Percentiles rank a stretch among this genome's conserved stretches.
Conservation (phyloP, 2,797 vertebrate genomes). For the Anableps anableps region DNA sequence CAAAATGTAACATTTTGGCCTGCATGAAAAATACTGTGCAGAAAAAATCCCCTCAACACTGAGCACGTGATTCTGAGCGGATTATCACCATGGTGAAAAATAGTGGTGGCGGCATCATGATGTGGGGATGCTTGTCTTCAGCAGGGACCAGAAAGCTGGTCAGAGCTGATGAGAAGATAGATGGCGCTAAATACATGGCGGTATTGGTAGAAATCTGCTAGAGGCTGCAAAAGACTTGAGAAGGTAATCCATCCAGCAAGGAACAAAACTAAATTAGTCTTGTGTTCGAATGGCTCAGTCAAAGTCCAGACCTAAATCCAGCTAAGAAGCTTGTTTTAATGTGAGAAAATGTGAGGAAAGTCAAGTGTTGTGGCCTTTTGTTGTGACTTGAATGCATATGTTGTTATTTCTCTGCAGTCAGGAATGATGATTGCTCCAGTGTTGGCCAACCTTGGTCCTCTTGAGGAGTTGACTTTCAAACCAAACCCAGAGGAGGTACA, state of each 20-base stretch:
- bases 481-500: slow-evolving; percentile 91
- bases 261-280: neutral
- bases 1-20: no score
- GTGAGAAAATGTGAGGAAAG: neutral
- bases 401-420: slow-evolving; percentile 65
- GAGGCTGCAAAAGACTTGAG: neutral
- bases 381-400: neutral
- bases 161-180: neutral
- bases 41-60: no score
- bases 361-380: neutral
- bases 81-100: no score
- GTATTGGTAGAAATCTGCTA: neutral
- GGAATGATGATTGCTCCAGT: slow-evolving; percentile 87
- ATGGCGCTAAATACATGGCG: no score
- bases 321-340: neutral
- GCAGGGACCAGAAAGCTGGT: neutral
- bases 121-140: neutral
- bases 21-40: no score
- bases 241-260: neutral
- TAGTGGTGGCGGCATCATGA: neutral
- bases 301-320: neutral
- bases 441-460: slow-evolving; percentile 86
- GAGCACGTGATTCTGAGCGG: no score
- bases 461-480: slow-evolving; percentile 84
- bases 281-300: neutral